Percentiles rank a stretch among this genome's conserved stretches.
These are phyloP conservation scores for Alsophila aescularia DNA, from an alignment of 2,888 invertebrate species.

Conservation along the genomic window DNA sequence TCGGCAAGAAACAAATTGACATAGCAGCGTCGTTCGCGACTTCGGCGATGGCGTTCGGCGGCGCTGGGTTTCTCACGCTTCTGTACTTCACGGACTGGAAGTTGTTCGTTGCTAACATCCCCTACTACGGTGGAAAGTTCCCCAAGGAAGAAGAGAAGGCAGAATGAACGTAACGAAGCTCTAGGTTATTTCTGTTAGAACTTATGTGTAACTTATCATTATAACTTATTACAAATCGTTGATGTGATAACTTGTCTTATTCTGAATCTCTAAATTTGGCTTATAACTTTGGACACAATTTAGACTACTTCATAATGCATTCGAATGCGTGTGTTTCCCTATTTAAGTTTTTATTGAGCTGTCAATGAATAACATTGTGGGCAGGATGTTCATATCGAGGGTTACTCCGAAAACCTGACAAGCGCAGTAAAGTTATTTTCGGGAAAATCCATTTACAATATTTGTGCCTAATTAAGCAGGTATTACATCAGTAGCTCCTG, in stretches of 20 bases:
- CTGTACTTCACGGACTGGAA: constrained; percentile 93
- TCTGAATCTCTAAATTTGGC: background rate
- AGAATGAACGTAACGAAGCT: no score
- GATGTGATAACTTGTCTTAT: background rate
- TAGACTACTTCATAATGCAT: no score
- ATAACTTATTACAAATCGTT: constrained; percentile 3
- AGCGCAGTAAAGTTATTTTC: no score
- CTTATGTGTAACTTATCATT: constrained; percentile 7
- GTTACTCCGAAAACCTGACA: no score
- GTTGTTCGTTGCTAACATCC: constrained; percentile 87
- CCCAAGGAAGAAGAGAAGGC: constrained; percentile 63
- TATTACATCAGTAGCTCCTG: no score
- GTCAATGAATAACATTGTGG: no score
- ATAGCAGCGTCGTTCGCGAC: constrained; percentile 80
- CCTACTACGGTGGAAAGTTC: constrained; percentile 91
- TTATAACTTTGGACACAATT: no score
- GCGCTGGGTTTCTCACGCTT: constrained; percentile 84
- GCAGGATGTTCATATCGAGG: no score
- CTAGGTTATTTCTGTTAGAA: background rate
- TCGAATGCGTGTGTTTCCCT: no score
- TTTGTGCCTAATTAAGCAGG: no score
- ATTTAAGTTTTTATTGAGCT: no score
- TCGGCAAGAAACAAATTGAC: constrained; percentile 87
- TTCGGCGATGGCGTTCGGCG: constrained; percentile 87
- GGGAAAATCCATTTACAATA: no score